Base-by-base conservation (phyloP, 1,140 invertebrate genomes). In the Apolygus lucorum region DNA sequence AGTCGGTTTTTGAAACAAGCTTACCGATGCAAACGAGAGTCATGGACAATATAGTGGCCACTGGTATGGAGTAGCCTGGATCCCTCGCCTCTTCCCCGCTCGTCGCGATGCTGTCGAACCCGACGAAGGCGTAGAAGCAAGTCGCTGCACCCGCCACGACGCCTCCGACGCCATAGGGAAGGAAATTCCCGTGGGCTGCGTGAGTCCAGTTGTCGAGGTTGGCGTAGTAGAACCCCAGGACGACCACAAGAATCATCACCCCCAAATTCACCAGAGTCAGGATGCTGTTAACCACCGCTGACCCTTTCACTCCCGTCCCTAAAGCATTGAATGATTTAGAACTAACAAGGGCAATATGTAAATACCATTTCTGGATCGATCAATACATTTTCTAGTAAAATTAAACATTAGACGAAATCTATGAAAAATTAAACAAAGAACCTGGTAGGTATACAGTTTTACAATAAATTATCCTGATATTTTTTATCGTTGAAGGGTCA, bases 101-200 rank as follows among this genome's bases (percentile, higher is more conserved):
- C 52, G 92, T 93, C 14, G 93, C 92, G 62, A 95, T 87, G 63
- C 88, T 87, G 80, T 95, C 93, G 75, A 95, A 95, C 59, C 92
- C 92, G 8, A 95, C 91, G 76, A 94, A 95, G 28, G 92, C 92
- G 77, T 88, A 96, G 79, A 96, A 96, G 78, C 92, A 95, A 65
- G 90, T 93, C 0, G 92, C 92, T 0, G 93, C 93, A 0, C 92
- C 93, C 13, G 70, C 71, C 21, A 73, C 62, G 14, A 74, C 72
- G 1, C 91, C 91, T 1, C 82, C 82, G 67, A 90, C 82, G n/a
- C 91, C 91, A 75, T 82, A 93, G 0, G 93, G 92, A 72, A 93
- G 79, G 76, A 95, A 90, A n/a, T n/a, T n/a, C 13, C 92, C 91
- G 2, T 87, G 86, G 69, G 52, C 68, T 85, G 82, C 11, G 82